These are phyloP conservation scores for Cephus pulcher DNA, from an alignment of 2,888 invertebrate genomes.

Conservation along the genomic window DNA sequence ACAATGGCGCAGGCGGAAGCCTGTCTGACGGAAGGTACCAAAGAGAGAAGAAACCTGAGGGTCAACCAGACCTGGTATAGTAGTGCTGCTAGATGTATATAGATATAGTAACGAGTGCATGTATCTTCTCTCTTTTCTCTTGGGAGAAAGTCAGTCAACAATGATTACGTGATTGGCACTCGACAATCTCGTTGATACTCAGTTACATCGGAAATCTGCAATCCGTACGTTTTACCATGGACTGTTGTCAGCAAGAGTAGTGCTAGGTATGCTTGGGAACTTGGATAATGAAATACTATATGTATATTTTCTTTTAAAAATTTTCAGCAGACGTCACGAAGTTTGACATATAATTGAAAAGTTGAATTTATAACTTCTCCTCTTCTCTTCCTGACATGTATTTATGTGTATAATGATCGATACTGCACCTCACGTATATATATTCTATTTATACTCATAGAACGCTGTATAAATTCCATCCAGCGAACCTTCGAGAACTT, in stretches of 20 bases:
- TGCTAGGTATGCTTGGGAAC: neutral
- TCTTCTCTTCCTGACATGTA: neutral
- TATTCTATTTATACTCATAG: neutral
- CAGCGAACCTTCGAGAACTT: neutral
- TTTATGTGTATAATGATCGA: neutral
- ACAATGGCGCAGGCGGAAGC: neutral
- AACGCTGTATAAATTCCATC: neutral
- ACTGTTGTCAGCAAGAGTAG: neutral
- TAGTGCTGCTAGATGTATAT: neutral
- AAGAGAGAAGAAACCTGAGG: neutral
- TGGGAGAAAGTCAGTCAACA: constrained; percentile 24
- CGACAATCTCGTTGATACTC: neutral
- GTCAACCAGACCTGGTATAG: neutral
- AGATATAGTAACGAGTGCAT: neutral
- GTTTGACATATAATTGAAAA: neutral
- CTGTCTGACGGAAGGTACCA: neutral
- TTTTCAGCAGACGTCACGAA: neutral
- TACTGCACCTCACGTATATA: neutral
- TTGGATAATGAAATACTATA: neutral
- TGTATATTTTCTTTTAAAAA: neutral
- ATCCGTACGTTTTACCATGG: neutral
- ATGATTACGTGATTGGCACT: constrained; percentile 19
- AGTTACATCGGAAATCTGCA: neutral
- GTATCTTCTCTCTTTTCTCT: constrained; percentile 8
- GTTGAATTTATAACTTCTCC: neutral